Percentiles rank a stretch among this genome's conserved stretches.
phyloP scores from a whole-genome alignment of 2,888 invertebrate genomes.

The Tiphia femorata region DNA sequence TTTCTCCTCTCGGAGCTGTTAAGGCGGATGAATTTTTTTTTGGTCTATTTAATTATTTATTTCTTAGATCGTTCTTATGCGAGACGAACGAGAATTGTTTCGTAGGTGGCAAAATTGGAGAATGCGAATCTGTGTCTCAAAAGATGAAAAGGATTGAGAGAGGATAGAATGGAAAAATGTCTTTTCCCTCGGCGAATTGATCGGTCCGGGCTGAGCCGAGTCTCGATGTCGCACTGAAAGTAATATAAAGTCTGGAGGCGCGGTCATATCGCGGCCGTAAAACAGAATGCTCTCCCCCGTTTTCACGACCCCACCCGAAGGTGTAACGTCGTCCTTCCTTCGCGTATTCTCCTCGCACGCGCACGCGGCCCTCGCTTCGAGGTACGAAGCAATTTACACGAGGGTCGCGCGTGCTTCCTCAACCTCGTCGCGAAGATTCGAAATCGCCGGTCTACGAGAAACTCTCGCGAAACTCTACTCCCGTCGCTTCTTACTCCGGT shows the following conservation, averaged over 20 bases:
- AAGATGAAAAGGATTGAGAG: too few species aligned
- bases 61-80: too few species aligned
- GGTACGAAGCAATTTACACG: conserved; percentile 57
- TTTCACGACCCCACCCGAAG: conserved; percentile 40
- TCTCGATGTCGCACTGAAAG: conserved; percentile 45
- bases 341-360: conserved; percentile 31
- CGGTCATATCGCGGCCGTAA: conserved; percentile 61
- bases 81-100: too few species aligned
- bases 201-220: conserved; percentile 15
- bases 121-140: too few species aligned
- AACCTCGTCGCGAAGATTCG: neutral
- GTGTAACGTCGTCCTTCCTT: conserved; percentile 38
- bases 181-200: conserved; percentile 21
- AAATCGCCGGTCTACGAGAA: too few species aligned
- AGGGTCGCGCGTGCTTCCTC: conserved; percentile 40
- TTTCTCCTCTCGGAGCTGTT: too few species aligned
- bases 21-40: too few species aligned
- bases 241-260: conserved; percentile 60
- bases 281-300: conserved; percentile 50
- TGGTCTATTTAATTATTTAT: too few species aligned
- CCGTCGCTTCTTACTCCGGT: too few species aligned
- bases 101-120: too few species aligned
- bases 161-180: neutral
- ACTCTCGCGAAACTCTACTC: too few species aligned
- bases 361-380: conserved; percentile 36